phyloP scores from a whole-genome alignment of 2,113 vertebrate genomes.

The Sturnus vulgaris region DNA sequence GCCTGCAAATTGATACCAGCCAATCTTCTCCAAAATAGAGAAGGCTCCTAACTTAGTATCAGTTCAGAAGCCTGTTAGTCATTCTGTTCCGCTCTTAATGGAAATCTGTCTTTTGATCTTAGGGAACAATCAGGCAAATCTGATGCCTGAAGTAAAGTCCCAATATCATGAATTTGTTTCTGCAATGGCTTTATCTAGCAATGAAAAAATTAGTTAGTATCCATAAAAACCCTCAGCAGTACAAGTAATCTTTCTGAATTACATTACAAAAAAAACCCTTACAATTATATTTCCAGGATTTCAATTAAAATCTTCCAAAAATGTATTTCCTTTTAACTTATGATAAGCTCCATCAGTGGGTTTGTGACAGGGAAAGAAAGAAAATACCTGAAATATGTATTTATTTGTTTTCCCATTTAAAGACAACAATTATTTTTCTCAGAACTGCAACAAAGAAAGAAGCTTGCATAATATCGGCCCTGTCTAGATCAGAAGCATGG shows the following conservation, averaged over 20 bases:
- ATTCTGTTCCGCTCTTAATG: neutral
- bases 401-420: neutral
- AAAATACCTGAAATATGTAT: neutral
- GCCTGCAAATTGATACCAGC: neutral
- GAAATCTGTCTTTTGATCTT: slow-evolving; percentile 53
- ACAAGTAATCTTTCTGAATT: neutral
- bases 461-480: neutral
- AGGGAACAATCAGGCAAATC: neutral
- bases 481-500: neutral
- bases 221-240: neutral
- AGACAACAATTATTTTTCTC: neutral
- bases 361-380: neutral
- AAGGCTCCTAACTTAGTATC: neutral
- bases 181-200: neutral
- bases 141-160: slow-evolving; percentile 5
- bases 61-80: neutral
- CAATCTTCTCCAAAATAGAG: neutral
- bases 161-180: neutral
- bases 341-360: neutral
- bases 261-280: neutral
- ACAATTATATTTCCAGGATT: neutral
- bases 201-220: neutral
- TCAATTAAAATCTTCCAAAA: slow-evolving; percentile 28
- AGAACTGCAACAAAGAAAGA: neutral
- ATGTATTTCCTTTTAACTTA: neutral